Base-by-base conservation (phyloP, 2,888 invertebrate genomes). In the Yponomeuta evonymella region DNA sequence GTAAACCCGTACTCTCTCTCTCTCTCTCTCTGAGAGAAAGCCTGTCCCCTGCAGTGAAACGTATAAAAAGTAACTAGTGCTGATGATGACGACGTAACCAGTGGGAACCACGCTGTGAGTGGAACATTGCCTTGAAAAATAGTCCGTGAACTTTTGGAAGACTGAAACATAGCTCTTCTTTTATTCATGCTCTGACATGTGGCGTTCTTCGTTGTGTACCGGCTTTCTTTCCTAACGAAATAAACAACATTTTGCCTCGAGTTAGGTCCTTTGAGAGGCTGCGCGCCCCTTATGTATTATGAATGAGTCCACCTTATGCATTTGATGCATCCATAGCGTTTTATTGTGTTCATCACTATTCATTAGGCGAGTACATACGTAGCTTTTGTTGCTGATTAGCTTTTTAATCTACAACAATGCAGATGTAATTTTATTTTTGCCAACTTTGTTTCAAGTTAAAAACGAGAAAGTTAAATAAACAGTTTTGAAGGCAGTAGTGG, bases 151-250 rank as follows among this genome's bases (percentile, higher is more conserved):
- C 84, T 90, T 90, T 86, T 86, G 83, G 88, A 90, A 90, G 88
- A 90, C 89, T 90, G 88, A 86, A 88, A 88, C 87, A 86, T 87
- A 83, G 87, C 87, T 90, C 86, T 85, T 91, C 85, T 90, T 90
- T 91, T 91, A 91, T 91, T 91, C 91, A 91, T 91, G 86, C 77
- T 83, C 88, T 87, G 88, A 90, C 90, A 91, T 91, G 89, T 91
- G 91, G 90, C 86, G 86, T 84, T 84, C 86, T 79, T 77, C 83
- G 86, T 85, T 86, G 88, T 90, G 84, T 84, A 84, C 89, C 63
- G 82, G 86, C 89, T 90, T 90, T 91, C 90, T 90, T 89, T 81
- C 79, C 78, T 87, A 91, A 90, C 90, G 88, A 90, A 92, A 90
- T 91, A 92, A 92, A 92, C 87, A 89, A 89, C 88, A 85, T 89